phyloP scores from a whole-genome alignment of 2,797 vertebrate genomes.

The Cossypha heuglini region DNA sequence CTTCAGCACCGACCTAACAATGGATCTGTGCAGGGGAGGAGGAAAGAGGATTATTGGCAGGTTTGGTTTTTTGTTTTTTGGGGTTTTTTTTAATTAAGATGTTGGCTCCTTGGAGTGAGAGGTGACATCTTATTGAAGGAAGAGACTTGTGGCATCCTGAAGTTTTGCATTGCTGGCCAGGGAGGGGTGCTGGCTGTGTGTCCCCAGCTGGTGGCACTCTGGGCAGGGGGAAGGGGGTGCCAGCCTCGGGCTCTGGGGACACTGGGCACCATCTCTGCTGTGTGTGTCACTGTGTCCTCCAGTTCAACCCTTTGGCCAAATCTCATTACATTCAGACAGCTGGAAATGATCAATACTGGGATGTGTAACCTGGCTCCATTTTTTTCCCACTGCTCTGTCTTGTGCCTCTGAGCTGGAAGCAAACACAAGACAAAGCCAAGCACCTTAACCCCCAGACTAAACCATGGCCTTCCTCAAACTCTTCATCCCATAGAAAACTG shows the following conservation, averaged over 20 bases:
- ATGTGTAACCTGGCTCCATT: fast-evolving
- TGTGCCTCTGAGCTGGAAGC: neutral
- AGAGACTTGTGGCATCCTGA: neutral
- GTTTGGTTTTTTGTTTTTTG: too few species aligned
- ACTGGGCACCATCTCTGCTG: fast-evolving
- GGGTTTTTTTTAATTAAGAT: neutral
- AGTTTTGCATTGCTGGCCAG: neutral
- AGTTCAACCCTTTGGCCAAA: neutral
- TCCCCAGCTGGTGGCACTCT: neutral
- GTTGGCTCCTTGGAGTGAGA: neutral
- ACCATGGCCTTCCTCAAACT: fast-evolving
- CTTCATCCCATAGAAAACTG: neutral
- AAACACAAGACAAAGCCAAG: neutral
- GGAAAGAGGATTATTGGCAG: neutral
- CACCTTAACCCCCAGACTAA: neutral
- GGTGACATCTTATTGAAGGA: neutral
- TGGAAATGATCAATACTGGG: neutral
- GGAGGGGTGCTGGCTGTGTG: neutral
- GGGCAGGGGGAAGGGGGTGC: neutral
- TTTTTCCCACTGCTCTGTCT: neutral
- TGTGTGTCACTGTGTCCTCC: neutral
- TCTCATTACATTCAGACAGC: fast-evolving
- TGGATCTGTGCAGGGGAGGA: neutral
- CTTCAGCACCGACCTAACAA: neutral
- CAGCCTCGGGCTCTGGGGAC: neutral